Percentiles rank a stretch among this genome's conserved stretches.
Conservation (phyloP, 2,797 vertebrate genomes). For the Protonibea diacanthus region DNA sequence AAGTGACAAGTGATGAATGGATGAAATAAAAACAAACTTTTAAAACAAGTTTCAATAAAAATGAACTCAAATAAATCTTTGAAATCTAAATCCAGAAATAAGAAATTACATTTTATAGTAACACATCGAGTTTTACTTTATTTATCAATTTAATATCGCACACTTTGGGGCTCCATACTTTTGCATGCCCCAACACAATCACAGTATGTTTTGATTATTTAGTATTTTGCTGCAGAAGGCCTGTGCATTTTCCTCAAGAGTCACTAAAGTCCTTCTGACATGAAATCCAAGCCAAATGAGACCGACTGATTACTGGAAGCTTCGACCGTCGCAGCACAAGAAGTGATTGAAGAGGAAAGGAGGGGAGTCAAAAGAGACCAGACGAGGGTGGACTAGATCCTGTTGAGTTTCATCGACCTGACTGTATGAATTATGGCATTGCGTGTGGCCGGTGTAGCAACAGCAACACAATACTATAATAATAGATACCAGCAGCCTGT, state of each 20-base stretch:
- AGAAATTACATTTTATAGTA: background rate
- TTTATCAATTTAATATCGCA: background rate
- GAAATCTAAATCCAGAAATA: background rate
- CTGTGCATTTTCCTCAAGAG: conserved; percentile 55
- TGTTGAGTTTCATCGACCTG: conserved; percentile 40
- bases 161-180: background rate
- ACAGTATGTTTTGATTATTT: conserved; percentile 10
- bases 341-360: conserved; percentile 8
- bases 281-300: conserved; percentile 67
- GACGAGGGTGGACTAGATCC: conserved; percentile 3
- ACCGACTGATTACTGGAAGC: conserved; percentile 65
- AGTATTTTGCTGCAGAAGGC: conserved; percentile 22
- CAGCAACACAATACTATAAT: conserved; percentile 52
- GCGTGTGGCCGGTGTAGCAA: conserved; percentile 49
- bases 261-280: conserved; percentile 58
- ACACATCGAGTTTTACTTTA: background rate
- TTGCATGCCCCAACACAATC: background rate
- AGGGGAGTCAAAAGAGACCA: background rate
- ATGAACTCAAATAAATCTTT: too few relatives aligned
- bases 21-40: background rate
- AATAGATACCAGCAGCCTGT: conserved; percentile 63
- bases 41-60: background rate
- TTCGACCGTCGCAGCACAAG: conserved; percentile 23
- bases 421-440: conserved; percentile 51
- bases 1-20: background rate